phyloP scores from a whole-genome alignment of 2,797 vertebrate species.

The Ptychadena robeensis region DNA sequence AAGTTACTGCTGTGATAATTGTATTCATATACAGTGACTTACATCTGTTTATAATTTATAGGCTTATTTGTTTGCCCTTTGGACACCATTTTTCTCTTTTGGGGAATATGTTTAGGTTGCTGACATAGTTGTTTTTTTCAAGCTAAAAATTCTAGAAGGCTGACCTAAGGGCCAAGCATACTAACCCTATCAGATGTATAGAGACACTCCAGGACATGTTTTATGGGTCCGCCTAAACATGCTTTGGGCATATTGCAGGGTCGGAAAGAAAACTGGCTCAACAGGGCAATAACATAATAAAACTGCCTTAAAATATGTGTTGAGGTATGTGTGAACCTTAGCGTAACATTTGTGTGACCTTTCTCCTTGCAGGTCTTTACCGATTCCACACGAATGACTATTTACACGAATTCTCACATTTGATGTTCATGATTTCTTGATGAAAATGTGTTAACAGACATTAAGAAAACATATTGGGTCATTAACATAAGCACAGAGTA shows the following conservation, averaged over 20 bases:
- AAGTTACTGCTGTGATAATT: too few relatives aligned
- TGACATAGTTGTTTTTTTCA: constrained; percentile 13
- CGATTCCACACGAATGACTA: constrained; percentile 1
- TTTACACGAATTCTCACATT: neutral
- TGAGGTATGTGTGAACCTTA: constrained; percentile 47
- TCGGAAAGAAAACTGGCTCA: constrained; percentile 53
- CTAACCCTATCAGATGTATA: constrained; percentile 41
- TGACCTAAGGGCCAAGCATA: constrained; percentile 28
- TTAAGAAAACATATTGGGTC: neutral
- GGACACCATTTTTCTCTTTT: neutral
- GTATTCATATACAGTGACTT: too few relatives aligned
- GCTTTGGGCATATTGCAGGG: constrained; percentile 54
- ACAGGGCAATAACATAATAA: constrained; percentile 56
- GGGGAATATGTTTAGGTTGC: constrained; percentile 17
- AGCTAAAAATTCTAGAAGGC: constrained; percentile 10
- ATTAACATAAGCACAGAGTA: neutral
- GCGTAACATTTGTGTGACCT: constrained; percentile 39
- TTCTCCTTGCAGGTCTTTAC: constrained; percentile 5
- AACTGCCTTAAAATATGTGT: constrained; percentile 54
- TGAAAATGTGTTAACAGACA: neutral
- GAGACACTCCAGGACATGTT: constrained; percentile 57
- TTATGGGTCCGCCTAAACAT: constrained; percentile 49
- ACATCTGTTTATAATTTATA: too few relatives aligned
- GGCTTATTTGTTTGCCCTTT: neutral
- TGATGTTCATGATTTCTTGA: neutral